Evolutionary conservation across 1,140 invertebrate genomes (phyloP).

Genomic region (Drosophila yakuba): DNA sequence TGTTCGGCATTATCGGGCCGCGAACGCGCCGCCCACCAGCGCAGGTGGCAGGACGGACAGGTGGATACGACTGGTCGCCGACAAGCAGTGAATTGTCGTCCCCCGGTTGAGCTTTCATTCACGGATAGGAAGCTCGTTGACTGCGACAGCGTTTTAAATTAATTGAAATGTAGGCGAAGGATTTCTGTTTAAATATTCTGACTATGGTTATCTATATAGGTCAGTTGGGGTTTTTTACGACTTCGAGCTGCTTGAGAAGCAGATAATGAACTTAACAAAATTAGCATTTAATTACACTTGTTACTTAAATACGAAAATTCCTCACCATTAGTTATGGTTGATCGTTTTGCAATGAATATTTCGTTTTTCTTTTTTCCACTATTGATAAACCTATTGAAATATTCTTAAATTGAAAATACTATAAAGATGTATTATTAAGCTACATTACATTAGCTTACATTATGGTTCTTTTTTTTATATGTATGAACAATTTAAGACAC

Average conservation of each 20-base stretch:
- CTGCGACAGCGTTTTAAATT: conserved; percentile 34
- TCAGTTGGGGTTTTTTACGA: conserved; percentile 15
- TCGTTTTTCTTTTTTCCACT: too few species aligned
- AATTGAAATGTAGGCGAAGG: conserved; percentile 35
- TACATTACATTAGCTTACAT: too few species aligned
- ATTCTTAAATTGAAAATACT: conserved; percentile 16
- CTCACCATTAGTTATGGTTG: too few species aligned
- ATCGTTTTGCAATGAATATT: too few species aligned
- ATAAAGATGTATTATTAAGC: background rate
- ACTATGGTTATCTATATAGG: conserved; percentile 2
- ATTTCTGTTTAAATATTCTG: conserved; percentile 19
- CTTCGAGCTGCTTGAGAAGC: conserved; percentile 15
- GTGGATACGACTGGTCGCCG: conserved; percentile 26
- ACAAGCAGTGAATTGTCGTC: background rate
- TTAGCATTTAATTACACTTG: background rate
- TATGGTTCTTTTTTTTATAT: background rate
- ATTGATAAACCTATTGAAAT: background rate
- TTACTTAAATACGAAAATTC: too few species aligned
- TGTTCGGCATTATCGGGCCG: conserved; percentile 40
- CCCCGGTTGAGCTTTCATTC: conserved; percentile 28
- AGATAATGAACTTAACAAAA: conserved; percentile 2
- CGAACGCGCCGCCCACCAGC: conserved; percentile 23
- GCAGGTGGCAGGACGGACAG: conserved; percentile 27
- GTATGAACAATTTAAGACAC: background rate
- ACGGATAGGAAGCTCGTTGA: conserved; percentile 17